Conservation (phyloP, 1,140 invertebrate genomes). For the Nixonia krombeini region DNA sequence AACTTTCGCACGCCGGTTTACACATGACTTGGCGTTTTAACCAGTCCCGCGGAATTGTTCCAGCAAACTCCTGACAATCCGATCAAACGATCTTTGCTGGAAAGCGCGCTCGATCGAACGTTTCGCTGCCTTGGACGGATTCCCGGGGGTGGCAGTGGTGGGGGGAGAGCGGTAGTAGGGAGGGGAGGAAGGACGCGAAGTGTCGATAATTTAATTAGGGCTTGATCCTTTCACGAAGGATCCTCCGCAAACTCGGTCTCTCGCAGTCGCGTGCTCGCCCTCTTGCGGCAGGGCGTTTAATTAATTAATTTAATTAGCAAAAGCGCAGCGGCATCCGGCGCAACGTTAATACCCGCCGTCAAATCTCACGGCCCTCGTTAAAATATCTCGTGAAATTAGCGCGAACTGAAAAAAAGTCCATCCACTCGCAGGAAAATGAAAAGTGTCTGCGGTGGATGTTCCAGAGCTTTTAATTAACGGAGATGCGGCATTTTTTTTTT, state of each 20-base stretch:
- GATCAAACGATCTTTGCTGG: neutral
- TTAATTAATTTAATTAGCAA: neutral
- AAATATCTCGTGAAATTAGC: constrained; percentile 1
- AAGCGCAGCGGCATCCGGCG: neutral
- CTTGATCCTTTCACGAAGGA: neutral
- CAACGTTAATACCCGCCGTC: neutral
- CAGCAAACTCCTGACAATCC: no score
- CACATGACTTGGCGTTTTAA: no score
- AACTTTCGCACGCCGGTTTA: neutral
- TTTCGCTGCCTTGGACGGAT: no score
- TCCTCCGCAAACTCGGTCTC: neutral
- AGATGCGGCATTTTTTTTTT: no score
- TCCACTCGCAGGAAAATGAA: no score
- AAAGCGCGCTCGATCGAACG: no score
- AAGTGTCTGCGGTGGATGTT: no score
- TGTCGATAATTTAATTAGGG: neutral
- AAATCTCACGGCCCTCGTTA: neutral
- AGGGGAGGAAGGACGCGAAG: no score
- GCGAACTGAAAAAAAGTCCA: neutral
- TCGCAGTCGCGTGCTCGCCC: neutral
- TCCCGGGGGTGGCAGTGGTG: no score
- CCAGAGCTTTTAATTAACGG: no score
- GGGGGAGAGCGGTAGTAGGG: no score
- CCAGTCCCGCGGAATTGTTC: no score
- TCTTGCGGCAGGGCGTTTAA: neutral